Base-by-base conservation (phyloP, 2,797 vertebrate species). In the Spinibarbus caldwelli region DNA sequence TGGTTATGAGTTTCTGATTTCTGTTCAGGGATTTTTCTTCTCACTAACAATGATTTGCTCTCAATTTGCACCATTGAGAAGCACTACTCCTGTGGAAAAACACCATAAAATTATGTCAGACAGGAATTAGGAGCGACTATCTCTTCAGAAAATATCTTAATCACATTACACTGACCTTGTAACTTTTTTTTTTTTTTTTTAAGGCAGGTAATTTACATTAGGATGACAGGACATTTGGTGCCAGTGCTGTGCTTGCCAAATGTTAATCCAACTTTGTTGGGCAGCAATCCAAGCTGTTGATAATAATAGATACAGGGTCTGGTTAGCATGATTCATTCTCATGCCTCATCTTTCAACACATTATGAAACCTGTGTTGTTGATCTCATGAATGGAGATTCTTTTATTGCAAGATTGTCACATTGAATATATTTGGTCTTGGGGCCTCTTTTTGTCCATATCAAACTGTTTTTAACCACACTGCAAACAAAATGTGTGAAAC, bases 211-310 rank as follows among this genome's bases (percentile, higher is more conserved):
- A 87, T 89, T 89, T 89, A 80, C 79, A 85, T 88, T 78, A 47
- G 43, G 64, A 76, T 88, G 85, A 85, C 87, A 84, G 84, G 76
- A 85, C 80, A 80, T 85, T 86, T 81, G 78, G 78, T 80, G 78
- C 85, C 84, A 88, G 23, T 88, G 86, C 85, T 85, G 73, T 77
- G 64, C 34, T 86, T 86, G 89, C 87, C 89, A 90, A 90, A 89
- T 90, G 83, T 84, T 88, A 89, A 89, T 87, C 87, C 79, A 86
- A 81, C 78, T 87, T 70, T 67, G 71, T 77, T 89, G 75, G 87
- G 82, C 66, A 76, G n/a, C 52, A 82, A 73, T 90, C n/a, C n/a
- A n/a, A n/a, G 84, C 88, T 88, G 85, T 82, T 85, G 83, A 87
- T 88, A 88, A 89, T 86, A 87, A 87, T 87, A 88, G 84, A 84